Percentiles rank a stretch among this genome's conserved stretches.
Evolutionary conservation across 2,797 vertebrate species (phyloP).

Genomic region (Heteromormyrus szaboi): DNA sequence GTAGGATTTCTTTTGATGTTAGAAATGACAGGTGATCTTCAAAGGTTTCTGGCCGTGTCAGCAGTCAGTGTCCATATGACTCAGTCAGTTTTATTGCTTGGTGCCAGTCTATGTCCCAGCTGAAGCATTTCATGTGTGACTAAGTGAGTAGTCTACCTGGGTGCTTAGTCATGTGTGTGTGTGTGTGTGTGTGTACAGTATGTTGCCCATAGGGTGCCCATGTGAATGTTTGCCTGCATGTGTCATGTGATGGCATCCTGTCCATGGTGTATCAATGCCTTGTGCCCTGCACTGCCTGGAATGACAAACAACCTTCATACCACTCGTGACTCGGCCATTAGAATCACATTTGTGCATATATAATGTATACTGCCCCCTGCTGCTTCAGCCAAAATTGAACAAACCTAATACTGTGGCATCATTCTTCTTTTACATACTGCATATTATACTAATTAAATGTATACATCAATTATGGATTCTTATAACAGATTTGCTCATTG

Average conservation of each 20-base stretch:
- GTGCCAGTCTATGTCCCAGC: conserved; percentile 45
- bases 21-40: conserved; percentile 60
- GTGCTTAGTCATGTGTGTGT: conserved; percentile 33
- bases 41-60: conserved; percentile 58
- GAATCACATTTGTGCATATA: neutral
- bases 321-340: neutral
- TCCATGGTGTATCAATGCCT: neutral
- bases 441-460: neutral
- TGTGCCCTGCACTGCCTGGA: neutral
- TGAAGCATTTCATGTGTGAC: conserved; percentile 35
- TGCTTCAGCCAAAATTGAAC: conserved; percentile 24
- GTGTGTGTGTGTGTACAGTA: neutral
- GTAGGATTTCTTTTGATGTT: conserved; percentile 64
- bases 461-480: neutral
- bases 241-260: neutral
- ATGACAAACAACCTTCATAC: neutral
- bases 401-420: neutral
- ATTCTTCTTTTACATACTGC: neutral
- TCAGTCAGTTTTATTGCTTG: conserved; percentile 56
- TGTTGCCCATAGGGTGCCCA: neutral
- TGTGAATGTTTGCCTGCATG: neutral
- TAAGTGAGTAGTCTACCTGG: conserved; percentile 48
- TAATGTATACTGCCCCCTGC: conserved; percentile 39
- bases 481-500: neutral
- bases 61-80: conserved; percentile 46